Evolutionary conservation across 2,888 invertebrate genomes (phyloP).

Genomic region (Gasteruption jaculator): DNA sequence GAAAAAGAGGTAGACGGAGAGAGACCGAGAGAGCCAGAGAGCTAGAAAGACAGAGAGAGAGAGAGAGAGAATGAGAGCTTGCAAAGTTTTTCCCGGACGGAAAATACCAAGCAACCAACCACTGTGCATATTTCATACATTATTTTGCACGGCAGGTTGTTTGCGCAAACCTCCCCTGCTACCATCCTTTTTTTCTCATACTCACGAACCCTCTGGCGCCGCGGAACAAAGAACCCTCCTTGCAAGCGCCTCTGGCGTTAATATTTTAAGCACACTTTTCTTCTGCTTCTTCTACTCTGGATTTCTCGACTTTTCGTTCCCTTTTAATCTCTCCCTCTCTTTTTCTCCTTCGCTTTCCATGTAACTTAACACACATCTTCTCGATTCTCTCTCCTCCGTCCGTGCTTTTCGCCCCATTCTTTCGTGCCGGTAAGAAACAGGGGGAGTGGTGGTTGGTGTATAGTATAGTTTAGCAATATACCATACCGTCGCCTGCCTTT

Average conservation of each 20-base stretch:
- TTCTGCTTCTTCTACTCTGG: constrained; percentile 27
- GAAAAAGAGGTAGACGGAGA: too few species aligned
- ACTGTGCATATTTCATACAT: constrained; percentile 50
- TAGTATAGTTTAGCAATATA: too few species aligned
- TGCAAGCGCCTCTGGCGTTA: constrained; percentile 48
- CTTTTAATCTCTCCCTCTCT: too few species aligned
- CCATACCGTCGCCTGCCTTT: neutral
- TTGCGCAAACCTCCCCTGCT: constrained; percentile 39
- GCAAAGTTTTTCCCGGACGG: constrained; percentile 33
- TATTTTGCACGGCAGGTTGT: constrained; percentile 48
- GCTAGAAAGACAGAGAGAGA: constrained; percentile 13
- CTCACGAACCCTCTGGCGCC: constrained; percentile 31
- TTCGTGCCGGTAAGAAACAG: constrained; percentile 18
- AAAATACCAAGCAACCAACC: constrained; percentile 40
- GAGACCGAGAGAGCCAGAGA: constrained; percentile 5
- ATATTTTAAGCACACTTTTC: constrained; percentile 52
- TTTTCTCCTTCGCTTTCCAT: constrained; percentile 21
- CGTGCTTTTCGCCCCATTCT: constrained; percentile 17
- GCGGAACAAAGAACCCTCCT: constrained; percentile 46
- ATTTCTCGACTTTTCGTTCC: constrained; percentile 17
- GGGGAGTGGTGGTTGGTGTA: constrained; percentile 7
- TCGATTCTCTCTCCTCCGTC: constrained; percentile 19
- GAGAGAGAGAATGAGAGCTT: constrained; percentile 10
- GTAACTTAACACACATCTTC: constrained; percentile 5
- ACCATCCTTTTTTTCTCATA: constrained; percentile 19